Evolutionary conservation across 1,140 invertebrate genomes (phyloP).

Genomic region (Luehdorfia chinensis): DNA sequence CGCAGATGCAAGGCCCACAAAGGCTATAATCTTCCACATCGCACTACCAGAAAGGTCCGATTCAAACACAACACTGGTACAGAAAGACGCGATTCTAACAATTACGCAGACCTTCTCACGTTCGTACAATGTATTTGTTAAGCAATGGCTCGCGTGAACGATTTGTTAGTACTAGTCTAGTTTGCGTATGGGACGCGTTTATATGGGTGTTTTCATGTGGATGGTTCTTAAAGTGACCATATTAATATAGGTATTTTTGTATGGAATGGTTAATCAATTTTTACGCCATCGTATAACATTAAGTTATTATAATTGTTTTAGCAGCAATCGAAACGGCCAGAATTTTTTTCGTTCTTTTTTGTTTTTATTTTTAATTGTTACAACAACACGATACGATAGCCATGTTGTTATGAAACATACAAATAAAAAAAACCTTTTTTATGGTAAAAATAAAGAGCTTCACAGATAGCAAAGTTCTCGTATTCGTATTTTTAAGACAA

Average conservation of each 20-base stretch:
- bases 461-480: no score
- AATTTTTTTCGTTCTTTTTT: no score
- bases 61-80: slow-evolving; percentile 42
- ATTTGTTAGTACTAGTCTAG: not conserved
- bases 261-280: slow-evolving; percentile 7
- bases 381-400: no score
- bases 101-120: slow-evolving; percentile 54
- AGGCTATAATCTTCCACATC: slow-evolving; percentile 49
- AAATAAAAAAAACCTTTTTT: no score
- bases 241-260: slow-evolving; percentile 10
- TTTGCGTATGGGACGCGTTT: slow-evolving; percentile 10
- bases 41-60: slow-evolving; percentile 33
- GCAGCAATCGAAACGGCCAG: no score
- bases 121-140: slow-evolving; percentile 48
- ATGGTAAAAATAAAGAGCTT: no score
- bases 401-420: no score
- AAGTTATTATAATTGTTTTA: slow-evolving; percentile 2
- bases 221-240: not conserved
- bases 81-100: slow-evolving; percentile 39
- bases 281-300: slow-evolving; percentile 7
- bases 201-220: slow-evolving; percentile 7
- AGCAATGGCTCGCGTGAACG: slow-evolving; percentile 35
- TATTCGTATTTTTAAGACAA: no score
- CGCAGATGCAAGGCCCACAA: slow-evolving; percentile 38
- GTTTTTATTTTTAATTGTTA: no score